Evolutionary conservation across 2,797 vertebrate species (phyloP).

Genomic region (Gadopsis marmoratus): DNA sequence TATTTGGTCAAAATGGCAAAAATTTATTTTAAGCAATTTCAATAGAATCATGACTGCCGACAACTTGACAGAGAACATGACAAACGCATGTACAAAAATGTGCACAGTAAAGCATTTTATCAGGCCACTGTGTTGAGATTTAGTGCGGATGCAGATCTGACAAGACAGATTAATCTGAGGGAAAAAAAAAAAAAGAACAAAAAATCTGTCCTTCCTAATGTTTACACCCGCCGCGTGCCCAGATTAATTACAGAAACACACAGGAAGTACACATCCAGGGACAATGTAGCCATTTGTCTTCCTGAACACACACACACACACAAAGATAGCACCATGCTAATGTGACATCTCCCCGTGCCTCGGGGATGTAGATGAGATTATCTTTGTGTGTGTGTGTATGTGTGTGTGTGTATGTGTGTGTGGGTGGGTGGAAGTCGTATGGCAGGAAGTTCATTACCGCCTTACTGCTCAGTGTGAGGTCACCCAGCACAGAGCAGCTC

Average conservation of each 20-base stretch:
- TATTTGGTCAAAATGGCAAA: neutral
- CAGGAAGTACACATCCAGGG: conserved; percentile 67
- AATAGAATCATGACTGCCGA: neutral
- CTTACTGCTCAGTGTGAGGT: conserved; percentile 48
- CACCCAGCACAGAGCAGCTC: conserved; percentile 34
- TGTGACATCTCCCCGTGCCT: conserved; percentile 52
- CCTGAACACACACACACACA: conserved; percentile 22
- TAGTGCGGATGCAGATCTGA: conserved; percentile 69
- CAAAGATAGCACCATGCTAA: conserved; percentile 61
- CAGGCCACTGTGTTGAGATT: conserved; percentile 54
- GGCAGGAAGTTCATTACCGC: conserved; percentile 71
- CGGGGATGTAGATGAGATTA: conserved; percentile 51
- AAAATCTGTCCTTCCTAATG: conserved; percentile 67
- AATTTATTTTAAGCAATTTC: neutral
- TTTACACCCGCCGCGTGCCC: conserved; percentile 69
- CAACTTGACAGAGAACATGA: conserved; percentile 17
- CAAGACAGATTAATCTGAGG: conserved; percentile 73
- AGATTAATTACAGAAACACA: conserved; percentile 80
- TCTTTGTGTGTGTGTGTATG: conserved; percentile 24
- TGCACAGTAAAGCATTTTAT: neutral
- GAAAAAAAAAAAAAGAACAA: conserved; percentile 8
- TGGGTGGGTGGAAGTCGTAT: conserved; percentile 30
- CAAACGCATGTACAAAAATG: neutral
- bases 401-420: conserved; percentile 21
- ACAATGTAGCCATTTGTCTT: conserved; percentile 77